A percentile compares a stretch with the other conserved stretches of the same genome.
phyloP scores from a whole-genome alignment of 2,797 vertebrate species.

The Intellagama lesueurii region DNA sequence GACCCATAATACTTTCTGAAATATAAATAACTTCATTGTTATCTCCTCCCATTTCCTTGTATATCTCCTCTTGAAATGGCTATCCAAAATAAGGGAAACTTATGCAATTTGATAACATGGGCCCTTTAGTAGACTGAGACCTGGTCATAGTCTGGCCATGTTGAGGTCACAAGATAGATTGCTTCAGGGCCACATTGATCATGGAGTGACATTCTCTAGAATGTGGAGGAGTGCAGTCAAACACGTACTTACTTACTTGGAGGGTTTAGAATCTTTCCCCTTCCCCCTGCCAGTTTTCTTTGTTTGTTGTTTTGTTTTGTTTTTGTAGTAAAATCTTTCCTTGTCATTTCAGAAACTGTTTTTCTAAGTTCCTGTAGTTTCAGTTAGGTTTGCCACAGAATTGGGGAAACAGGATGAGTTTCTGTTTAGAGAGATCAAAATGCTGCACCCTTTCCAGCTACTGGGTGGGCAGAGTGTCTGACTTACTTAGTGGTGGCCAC shows the following conservation, averaged over 20 bases:
- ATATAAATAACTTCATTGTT: not conserved
- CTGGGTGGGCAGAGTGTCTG: not conserved
- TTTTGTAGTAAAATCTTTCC: too few relatives aligned
- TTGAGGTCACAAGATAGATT: not conserved
- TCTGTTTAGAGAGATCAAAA: not conserved
- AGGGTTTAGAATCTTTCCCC: not conserved
- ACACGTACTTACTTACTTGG: too few relatives aligned
- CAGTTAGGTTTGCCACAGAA: not conserved
- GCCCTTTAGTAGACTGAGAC: too few relatives aligned
- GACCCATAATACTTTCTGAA: not conserved
- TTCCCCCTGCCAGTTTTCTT: not conserved
- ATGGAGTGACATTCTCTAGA: not conserved
- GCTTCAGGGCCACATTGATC: not conserved
- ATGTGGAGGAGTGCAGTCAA: not conserved
- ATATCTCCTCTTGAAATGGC: not conserved
- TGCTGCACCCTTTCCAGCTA: not conserved
- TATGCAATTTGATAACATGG: not conserved
- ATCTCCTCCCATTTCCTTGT: too few relatives aligned
- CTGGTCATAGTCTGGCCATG: too few relatives aligned
- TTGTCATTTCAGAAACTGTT: not conserved
- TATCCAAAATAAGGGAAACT: not conserved
- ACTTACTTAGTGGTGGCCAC: not conserved
- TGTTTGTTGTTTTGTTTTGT: too few relatives aligned
- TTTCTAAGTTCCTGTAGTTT: not conserved
- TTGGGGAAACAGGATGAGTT: too few relatives aligned